Evolutionary conservation across 1,140 invertebrate species (phyloP).

Genomic region (Nephila pilipes): DNA sequence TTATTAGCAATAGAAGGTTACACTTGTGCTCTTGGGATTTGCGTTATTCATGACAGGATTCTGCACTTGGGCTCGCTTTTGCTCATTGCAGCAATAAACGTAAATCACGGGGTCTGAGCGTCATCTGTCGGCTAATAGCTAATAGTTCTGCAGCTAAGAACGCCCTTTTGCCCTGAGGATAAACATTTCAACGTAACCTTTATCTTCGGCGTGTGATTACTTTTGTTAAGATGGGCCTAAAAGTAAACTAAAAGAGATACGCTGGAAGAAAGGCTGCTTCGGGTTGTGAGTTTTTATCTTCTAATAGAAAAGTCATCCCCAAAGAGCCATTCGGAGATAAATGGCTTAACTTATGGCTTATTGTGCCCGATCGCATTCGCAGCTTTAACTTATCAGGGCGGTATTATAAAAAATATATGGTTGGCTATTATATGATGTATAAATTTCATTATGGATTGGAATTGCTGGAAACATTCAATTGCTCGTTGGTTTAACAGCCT

Average conservation of each 20-base stretch:
- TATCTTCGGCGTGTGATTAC: not conserved
- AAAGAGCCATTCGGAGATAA: not conserved
- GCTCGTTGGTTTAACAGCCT: not conserved
- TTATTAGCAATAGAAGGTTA: constrained; percentile 28
- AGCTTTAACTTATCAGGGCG: not conserved
- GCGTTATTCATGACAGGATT: constrained; percentile 24
- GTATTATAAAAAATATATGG: not conserved
- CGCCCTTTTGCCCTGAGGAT: not conserved
- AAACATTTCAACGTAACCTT: constrained; percentile 9
- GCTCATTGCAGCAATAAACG: constrained; percentile 17
- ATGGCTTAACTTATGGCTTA: not conserved
- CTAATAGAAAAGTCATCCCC: not conserved
- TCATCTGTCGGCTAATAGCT: constrained; percentile 22
- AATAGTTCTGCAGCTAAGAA: constrained; percentile 26
- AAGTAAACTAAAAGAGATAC: not conserved
- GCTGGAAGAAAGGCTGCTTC: not conserved
- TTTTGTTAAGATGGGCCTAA: not conserved
- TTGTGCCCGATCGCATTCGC: not conserved
- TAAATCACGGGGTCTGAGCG: constrained; percentile 16
- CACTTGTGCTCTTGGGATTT: constrained; percentile 11
- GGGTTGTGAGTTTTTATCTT: not conserved
- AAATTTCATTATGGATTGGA: not conserved
- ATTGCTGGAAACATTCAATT: not conserved
- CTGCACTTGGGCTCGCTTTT: constrained; percentile 25
- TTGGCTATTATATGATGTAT: not conserved